Evolutionary conservation across 1,140 invertebrate genomes (phyloP), one percentile per base, ranked within the genome.

Genomic region (Scaptomyza graminum): DNA sequence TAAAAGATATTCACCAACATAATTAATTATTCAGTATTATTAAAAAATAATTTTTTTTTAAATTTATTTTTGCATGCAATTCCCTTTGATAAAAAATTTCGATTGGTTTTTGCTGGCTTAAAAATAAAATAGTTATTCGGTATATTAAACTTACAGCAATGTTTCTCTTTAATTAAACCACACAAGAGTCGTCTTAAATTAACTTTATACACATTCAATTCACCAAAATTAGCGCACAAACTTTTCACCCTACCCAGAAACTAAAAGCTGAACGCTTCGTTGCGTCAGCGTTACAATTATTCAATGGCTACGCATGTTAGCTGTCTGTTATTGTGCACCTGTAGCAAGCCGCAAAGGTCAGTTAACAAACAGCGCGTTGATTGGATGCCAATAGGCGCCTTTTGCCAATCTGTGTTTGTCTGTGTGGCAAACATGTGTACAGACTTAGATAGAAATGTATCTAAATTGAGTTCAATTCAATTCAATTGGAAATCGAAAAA

Each of bases 311-410:
- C 62, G 68, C 62, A 66, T 72, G 63, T 60, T 67, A 22, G 39
- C 71, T 59, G 55, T 49, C 49, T 62, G 49, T 43, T 60, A 49
- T 34, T 47, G 63, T 41, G 64, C 79, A 81, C 79, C 79, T 81
- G 79, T 78, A 69, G 50, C 60, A 34, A 47, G 59, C 41, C 67
- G 52, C 59, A 66, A 43, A 67, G 69, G 55, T 72, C 63, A 72
- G 50, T 15, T 31, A 68, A 80, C 78, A 80, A 34, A 80, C 65
- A 79, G 62, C 61, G 41, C 74, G 69, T 31, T 81, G 78, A 81
- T 81, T 81, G 78, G 79, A 65, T 69, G 69, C 63, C 69, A 81
- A 82, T 80, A 68, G 63, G 52, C 65, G 6, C n/a, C n/a, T 9
- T 34, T 34, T 74, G 34, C 41, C 44, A 55, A 28, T 55, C 28